A percentile compares a stretch with the other conserved stretches of the same genome.
Conservation (phyloP, 2,888 invertebrate genomes). For the Troides aeacus region DNA sequence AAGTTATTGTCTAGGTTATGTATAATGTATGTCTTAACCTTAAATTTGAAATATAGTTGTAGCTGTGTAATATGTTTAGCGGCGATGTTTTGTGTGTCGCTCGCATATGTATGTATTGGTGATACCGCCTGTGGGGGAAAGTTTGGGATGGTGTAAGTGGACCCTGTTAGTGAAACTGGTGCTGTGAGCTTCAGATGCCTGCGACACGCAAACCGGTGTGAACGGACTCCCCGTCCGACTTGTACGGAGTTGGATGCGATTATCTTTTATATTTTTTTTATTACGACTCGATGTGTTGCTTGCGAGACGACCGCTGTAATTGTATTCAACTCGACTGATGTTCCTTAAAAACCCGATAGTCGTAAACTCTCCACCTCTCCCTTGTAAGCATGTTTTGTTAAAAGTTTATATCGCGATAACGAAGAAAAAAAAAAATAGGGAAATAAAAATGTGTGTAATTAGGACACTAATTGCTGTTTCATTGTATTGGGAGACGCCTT, state of each 20-base stretch:
- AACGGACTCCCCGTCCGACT: constrained; percentile 56
- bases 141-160: constrained; percentile 30
- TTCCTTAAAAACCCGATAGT: constrained; percentile 66
- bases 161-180: constrained; percentile 59
- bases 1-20: constrained; percentile 73
- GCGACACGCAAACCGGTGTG: constrained; percentile 58
- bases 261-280: constrained; percentile 61
- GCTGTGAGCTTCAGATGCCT: constrained; percentile 74
- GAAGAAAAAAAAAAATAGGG: constrained; percentile 55
- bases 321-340: constrained; percentile 67
- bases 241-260: constrained; percentile 50
- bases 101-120: constrained; percentile 65
- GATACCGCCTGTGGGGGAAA: constrained; percentile 41
- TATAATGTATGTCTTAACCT: constrained; percentile 73
- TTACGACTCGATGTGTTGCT: constrained; percentile 58
- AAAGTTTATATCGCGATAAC: constrained; percentile 70
- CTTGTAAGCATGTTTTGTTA: constrained; percentile 75
- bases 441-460: constrained; percentile 78
- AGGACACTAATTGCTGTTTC: constrained; percentile 66
- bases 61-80: constrained; percentile 63
- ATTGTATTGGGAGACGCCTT: constrained; percentile 41
- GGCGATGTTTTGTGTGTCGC: constrained; percentile 64
- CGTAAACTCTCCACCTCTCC: constrained; percentile 50
- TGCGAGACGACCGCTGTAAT: constrained; percentile 57
- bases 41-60: constrained; percentile 59